Evolutionary conservation across 2,113 vertebrate species (phyloP).

Genomic region (Prinia subflava): DNA sequence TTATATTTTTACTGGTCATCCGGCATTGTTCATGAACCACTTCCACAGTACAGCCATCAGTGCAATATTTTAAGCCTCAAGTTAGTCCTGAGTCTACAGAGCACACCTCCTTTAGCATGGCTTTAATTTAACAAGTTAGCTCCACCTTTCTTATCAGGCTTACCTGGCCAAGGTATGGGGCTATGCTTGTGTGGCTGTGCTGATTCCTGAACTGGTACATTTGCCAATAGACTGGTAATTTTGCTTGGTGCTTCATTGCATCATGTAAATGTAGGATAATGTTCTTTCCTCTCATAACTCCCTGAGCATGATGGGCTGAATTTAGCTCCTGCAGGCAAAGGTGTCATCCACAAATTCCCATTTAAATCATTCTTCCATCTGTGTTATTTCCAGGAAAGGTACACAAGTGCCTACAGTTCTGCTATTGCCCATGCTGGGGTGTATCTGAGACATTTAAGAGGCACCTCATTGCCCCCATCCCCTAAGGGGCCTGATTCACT

Average conservation of each 20-base stretch:
- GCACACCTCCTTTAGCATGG: not conserved
- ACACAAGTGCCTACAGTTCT: not conserved
- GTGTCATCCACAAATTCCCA: not conserved
- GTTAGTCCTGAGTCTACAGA: not conserved
- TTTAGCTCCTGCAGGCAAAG: not conserved
- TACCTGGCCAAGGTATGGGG: not conserved
- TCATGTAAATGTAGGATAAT: not conserved
- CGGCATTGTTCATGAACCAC: not conserved
- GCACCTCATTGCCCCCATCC: not conserved
- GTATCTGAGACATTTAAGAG: not conserved
- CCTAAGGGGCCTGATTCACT: not conserved
- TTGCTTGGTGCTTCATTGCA: not conserved
- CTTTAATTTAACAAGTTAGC: not conserved
- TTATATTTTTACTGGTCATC: not conserved
- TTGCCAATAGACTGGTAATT: not conserved
- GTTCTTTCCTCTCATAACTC: not conserved
- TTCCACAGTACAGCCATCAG: not conserved
- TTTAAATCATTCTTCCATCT: not conserved
- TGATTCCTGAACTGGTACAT: not conserved
- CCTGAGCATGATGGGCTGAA: not conserved
- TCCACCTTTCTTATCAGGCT: not conserved
- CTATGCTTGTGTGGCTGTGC: not conserved
- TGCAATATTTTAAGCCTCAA: not conserved
- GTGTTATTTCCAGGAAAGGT: not conserved
- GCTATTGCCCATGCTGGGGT: not conserved